These are phyloP conservation scores for Drosophila tropicalis DNA, from an alignment of 1,140 invertebrate species.

Conservation along the genomic window DNA sequence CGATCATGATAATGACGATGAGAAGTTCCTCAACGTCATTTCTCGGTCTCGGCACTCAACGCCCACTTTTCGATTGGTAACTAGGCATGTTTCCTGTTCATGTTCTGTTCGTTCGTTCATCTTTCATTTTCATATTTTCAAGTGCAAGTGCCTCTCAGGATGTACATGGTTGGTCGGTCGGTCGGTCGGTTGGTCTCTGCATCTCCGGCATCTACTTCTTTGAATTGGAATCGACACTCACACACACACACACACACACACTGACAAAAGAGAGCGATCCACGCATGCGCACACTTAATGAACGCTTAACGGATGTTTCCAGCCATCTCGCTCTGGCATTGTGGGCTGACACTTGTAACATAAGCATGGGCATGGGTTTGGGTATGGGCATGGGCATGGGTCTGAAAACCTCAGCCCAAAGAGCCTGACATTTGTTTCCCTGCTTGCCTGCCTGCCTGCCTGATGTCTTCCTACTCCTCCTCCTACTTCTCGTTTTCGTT, in stretches of 20 bases:
- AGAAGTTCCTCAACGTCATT: slow-evolving; percentile 23
- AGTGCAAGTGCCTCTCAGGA: slow-evolving; percentile 53
- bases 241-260: slow-evolving; percentile 28
- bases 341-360: slow-evolving; percentile 74
- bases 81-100: slow-evolving; percentile 59
- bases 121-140: slow-evolving; percentile 25
- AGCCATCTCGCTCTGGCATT: slow-evolving; percentile 25
- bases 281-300: slow-evolving; percentile 67
- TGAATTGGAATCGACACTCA: slow-evolving; percentile 50
- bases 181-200: neutral
- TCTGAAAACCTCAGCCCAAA: slow-evolving; percentile 11
- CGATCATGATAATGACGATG: slow-evolving; percentile 9
- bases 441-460: slow-evolving; percentile 10
- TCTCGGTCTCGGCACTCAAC: slow-evolving; percentile 32
- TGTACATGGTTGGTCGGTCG: slow-evolving; percentile 23
- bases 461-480: slow-evolving; percentile 25
- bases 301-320: slow-evolving; percentile 76
- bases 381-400: slow-evolving; percentile 37
- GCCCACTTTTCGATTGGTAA: slow-evolving; percentile 46
- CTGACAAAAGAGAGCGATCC: slow-evolving; percentile 51
- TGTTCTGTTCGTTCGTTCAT: slow-evolving; percentile 16
- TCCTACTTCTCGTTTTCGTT: slow-evolving; percentile 19
- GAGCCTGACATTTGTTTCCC: slow-evolving; percentile 74
- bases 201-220: slow-evolving; percentile 16
- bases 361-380: slow-evolving; percentile 43